Evolutionary conservation across 2,113 vertebrate genomes (phyloP).

Genomic region (Pungitius pungitius): DNA sequence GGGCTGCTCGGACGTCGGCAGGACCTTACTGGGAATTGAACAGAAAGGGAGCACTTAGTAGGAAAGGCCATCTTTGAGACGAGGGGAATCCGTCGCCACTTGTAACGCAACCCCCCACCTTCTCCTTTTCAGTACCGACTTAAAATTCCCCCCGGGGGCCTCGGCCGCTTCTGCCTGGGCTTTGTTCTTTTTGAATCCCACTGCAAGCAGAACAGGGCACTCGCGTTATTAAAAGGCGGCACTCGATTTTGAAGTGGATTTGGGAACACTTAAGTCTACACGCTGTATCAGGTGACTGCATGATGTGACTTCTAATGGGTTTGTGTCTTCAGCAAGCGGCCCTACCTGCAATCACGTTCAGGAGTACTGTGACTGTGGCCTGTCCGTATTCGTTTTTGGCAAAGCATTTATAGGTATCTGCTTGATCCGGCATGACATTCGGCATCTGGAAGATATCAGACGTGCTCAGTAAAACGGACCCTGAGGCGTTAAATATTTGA

Average conservation of each 20-base stretch:
- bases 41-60: neutral
- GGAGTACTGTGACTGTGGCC: constrained; percentile 81
- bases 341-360: constrained; percentile 88
- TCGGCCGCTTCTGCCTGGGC: constrained; percentile 39
- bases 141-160: constrained; percentile 43
- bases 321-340: constrained; percentile 16
- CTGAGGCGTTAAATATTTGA: neutral
- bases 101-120: constrained; percentile 44
- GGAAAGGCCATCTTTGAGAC: neutral
- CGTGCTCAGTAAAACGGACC: neutral
- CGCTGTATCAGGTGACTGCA: neutral
- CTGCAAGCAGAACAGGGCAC: constrained; percentile 65
- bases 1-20: constrained; percentile 40
- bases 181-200: constrained; percentile 84
- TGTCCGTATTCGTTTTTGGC: constrained; percentile 85
- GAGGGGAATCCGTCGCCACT: neutral
- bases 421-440: constrained; percentile 80
- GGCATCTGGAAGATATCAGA: constrained; percentile 80
- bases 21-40: constrained; percentile 59
- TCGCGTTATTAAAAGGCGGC: constrained; percentile 5
- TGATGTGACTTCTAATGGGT: no score
- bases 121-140: constrained; percentile 67
- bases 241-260: neutral
- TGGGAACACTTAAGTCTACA: neutral
- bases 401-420: constrained; percentile 84